Base-by-base conservation (phyloP, 1,140 invertebrate species). In the Galleria mellonella region DNA sequence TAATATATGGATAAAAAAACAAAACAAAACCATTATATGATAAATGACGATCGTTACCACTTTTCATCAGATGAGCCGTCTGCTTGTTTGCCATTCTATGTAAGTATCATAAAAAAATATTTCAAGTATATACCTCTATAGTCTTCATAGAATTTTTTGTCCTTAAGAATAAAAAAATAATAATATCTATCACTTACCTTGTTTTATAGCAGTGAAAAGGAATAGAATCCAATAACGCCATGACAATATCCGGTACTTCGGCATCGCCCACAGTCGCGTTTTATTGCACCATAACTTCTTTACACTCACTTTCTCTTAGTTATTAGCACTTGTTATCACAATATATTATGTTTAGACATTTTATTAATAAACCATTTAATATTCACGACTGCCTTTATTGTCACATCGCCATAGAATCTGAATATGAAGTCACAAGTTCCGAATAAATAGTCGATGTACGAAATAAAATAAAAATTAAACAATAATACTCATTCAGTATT, bases 141-240 rank as follows among this genome's bases (percentile, higher is more conserved):
- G n/a, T n/a, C n/a, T n/a, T n/a, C n/a, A n/a, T n/a, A n/a, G n/a
- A n/a, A n/a, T n/a, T n/a, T n/a, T n/a, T n/a, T n/a, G n/a, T n/a
- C n/a, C n/a, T n/a, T n/a, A n/a, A n/a, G n/a, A n/a, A n/a, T n/a
- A 23, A 6, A 23, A 23, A 23, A 3, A 23, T 23, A 23, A 23
- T 23, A n/a, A n/a, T n/a, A n/a, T n/a, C n/a, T n/a, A 11, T 12
- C 13, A 53, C 58, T 69, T 39, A 74, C 71, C 71, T 48, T 51
- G 39, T 55, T 53, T 47, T 52, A 63, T 43, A 47, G 37, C 32
- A 41, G 33, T 56, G 17, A 60, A 32, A 14, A 74, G 50, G 13
- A 71, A 45, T 23, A 48, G 40, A 17, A 53, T 12, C 32, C 32
- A 48, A 35, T 53, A 31, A 28, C 52, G 38, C 47, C 37, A 62